phyloP scores from a whole-genome alignment of 1,140 invertebrate genomes.

The Cotesia vestalis region DNA sequence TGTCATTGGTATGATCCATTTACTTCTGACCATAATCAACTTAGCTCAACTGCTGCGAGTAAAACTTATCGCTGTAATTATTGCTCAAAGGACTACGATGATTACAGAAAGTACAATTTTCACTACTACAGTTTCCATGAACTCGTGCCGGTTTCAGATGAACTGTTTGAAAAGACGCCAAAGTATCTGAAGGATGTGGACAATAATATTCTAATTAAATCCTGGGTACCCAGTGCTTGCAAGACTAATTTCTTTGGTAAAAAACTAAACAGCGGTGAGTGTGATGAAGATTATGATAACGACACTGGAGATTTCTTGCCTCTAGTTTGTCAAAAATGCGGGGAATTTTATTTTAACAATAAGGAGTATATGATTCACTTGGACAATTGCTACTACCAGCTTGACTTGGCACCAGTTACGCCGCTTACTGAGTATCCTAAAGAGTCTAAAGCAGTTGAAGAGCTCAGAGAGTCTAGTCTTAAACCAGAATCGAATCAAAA shows the following conservation, averaged over 20 bases:
- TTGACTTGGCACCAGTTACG: too few relatives aligned
- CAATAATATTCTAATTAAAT: not conserved
- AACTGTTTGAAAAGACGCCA: not conserved
- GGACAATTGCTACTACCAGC: too few relatives aligned
- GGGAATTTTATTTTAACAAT: too few relatives aligned
- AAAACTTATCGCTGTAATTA: conserved; percentile 23
- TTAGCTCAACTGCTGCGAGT: not conserved
- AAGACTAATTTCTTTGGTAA: not conserved
- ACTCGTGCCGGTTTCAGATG: not conserved
- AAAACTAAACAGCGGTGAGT: not conserved
- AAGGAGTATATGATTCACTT: too few relatives aligned
- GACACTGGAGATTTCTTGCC: not conserved
- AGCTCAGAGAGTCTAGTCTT: too few relatives aligned
- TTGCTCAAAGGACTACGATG: conserved; percentile 30
- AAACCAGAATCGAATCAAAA: too few relatives aligned
- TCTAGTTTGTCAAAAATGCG: too few relatives aligned
- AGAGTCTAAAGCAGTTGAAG: too few relatives aligned
- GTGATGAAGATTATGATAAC: not conserved
- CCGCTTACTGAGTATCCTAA: too few relatives aligned
- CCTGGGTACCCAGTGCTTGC: not conserved
- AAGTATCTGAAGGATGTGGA: not conserved
- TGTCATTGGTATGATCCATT: conserved; percentile 16
- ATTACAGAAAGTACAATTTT: conserved; percentile 33
- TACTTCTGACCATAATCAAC: not conserved
- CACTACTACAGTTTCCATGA: conserved; percentile 18